These are phyloP conservation scores for Tangara arthus DNA, from an alignment of 2,797 vertebrate species.

Conservation along the genomic window DNA sequence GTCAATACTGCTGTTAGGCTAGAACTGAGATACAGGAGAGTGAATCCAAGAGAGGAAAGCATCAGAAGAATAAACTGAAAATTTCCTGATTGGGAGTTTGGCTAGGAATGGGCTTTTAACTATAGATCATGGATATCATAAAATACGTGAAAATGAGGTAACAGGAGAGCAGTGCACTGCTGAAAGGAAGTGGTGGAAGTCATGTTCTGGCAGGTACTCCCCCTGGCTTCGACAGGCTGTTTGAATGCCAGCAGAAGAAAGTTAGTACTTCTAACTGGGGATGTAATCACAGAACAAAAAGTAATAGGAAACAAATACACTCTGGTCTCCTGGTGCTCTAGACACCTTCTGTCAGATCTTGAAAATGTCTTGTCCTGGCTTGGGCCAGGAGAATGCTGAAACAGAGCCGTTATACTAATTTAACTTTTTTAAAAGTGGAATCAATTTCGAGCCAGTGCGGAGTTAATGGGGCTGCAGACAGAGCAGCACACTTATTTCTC, in stretches of 20 bases:
- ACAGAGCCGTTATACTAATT: not conserved
- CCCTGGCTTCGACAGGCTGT: not conserved
- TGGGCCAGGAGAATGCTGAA: not conserved
- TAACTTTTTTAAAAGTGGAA: not conserved
- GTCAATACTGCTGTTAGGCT: not conserved
- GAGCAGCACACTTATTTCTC: not conserved
- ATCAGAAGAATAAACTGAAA: not conserved
- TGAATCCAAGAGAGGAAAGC: not conserved
- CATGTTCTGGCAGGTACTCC: constrained; percentile 1
- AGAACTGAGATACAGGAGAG: not conserved
- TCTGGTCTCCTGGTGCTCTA: not conserved
- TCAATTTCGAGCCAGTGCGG: not conserved
- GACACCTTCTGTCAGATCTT: not conserved
- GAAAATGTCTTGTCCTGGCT: not conserved
- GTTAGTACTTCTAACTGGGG: not conserved
- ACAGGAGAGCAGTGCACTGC: not conserved
- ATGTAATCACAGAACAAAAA: not conserved
- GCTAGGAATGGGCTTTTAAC: not conserved
- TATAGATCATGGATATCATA: not conserved
- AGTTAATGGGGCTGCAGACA: not conserved
- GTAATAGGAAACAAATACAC: not conserved
- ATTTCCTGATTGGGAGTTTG: not conserved
- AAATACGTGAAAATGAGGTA: constrained; percentile 17
- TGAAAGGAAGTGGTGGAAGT: constrained; percentile 34
- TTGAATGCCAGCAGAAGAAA: constrained; percentile 21